Conservation (phyloP, 2,888 invertebrate genomes). For the Netelia melanura region DNA sequence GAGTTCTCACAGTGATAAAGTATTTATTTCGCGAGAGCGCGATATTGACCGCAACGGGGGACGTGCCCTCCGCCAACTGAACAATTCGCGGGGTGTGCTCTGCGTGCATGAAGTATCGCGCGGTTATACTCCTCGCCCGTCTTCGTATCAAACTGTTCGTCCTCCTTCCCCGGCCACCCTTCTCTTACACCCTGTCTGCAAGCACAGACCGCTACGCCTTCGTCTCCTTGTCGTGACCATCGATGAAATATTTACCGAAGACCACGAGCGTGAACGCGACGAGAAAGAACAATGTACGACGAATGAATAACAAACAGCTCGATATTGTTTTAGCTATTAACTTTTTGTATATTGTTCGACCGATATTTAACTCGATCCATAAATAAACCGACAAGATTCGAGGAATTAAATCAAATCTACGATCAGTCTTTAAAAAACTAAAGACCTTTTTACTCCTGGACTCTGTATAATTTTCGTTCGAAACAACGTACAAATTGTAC, state of each 20-base stretch:
- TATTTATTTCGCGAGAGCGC: conserved; percentile 81
- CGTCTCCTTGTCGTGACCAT: conserved; percentile 34
- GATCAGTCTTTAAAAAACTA: no score
- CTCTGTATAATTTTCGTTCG: no score
- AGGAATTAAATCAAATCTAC: no score
- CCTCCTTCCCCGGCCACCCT: neutral
- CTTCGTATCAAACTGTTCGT: conserved; percentile 37
- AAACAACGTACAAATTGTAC: no score
- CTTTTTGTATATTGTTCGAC: neutral
- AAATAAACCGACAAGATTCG: no score
- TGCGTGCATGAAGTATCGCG: conserved; percentile 50
- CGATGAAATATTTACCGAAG: conserved; percentile 62
- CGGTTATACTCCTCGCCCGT: conserved; percentile 45
- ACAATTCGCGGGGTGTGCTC: conserved; percentile 75
- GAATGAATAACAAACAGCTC: conserved; percentile 8
- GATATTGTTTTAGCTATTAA: neutral
- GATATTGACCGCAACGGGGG: conserved; percentile 83
- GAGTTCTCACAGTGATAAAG: conserved; percentile 81
- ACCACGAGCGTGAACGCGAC: conserved; percentile 38
- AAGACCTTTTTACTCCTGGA: no score
- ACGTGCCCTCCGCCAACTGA: conserved; percentile 75
- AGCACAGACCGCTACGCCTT: conserved; percentile 29
- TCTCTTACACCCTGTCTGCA: conserved; percentile 12
- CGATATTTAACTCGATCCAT: neutral
- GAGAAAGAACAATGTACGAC: neutral